A percentile compares a stretch with the other conserved stretches of the same genome.
These are phyloP conservation scores for Axis porcinus DNA, from an alignment of 2,113 vertebrate genomes.

Conservation along the genomic window DNA sequence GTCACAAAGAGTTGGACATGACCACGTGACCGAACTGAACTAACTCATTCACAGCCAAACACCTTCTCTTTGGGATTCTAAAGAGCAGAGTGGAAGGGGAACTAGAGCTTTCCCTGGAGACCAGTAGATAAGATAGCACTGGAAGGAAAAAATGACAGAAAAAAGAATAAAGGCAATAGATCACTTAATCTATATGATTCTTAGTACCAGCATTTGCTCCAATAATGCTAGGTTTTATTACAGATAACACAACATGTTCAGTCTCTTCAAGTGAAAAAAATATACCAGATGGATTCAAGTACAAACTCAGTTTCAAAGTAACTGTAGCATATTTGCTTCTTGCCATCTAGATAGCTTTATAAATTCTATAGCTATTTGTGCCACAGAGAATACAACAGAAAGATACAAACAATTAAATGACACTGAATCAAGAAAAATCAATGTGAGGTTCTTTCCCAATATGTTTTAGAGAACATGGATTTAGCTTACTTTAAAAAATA, in stretches of 20 bases:
- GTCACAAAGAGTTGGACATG: background rate
- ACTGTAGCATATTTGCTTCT: background rate
- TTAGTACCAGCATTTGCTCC: background rate
- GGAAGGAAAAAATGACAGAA: background rate
- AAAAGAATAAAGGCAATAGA: background rate
- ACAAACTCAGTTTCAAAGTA: background rate
- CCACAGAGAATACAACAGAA: background rate
- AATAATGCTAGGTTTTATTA: background rate
- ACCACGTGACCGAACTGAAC: background rate
- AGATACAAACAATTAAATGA: background rate
- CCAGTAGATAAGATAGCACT: background rate
- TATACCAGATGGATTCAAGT: background rate
- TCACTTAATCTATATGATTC: background rate
- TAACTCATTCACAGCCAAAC: background rate
- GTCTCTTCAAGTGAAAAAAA: background rate
- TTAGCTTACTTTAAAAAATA: background rate
- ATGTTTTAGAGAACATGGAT: background rate
- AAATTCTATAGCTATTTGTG: background rate
- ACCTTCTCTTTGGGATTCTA: background rate
- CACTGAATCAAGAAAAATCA: background rate
- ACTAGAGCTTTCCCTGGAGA: background rate
- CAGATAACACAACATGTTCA: background rate
- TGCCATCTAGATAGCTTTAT: background rate
- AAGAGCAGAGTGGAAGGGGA: background rate
- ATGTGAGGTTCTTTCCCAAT: background rate